Evolutionary conservation across 2,797 vertebrate species (phyloP).

Genomic region (Fringilla coelebs): DNA sequence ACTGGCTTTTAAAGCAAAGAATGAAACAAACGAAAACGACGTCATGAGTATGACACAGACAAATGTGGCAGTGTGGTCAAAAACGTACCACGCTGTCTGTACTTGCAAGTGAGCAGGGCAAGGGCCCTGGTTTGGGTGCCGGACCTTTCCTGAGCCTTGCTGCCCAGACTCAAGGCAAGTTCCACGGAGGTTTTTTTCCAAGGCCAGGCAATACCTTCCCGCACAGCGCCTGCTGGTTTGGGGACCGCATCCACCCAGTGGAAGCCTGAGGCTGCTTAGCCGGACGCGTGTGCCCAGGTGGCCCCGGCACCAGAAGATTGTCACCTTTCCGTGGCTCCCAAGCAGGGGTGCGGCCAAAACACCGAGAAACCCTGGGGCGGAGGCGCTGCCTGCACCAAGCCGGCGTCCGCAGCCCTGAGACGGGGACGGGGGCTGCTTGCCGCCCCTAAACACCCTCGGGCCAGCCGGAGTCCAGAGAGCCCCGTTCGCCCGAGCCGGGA

Average conservation of each 20-base stretch:
- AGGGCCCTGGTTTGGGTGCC: neutral
- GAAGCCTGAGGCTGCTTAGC: neutral
- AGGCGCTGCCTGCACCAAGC: neutral
- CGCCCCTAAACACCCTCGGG: neutral
- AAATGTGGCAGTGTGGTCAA: accelerated
- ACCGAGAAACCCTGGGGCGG: neutral
- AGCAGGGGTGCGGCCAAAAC: neutral
- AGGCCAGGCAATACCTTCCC: accelerated
- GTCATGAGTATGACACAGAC: accelerated
- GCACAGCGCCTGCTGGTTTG: accelerated
- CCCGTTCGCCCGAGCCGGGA: neutral
- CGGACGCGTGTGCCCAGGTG: accelerated
- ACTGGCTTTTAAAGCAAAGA: neutral
- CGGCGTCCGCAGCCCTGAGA: neutral
- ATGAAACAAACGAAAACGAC: neutral
- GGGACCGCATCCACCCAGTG: accelerated
- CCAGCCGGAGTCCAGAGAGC: accelerated
- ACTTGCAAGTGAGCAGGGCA: accelerated
- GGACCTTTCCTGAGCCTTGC: neutral
- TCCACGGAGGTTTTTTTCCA: accelerated
- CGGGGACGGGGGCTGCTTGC: accelerated
- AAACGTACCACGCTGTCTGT: accelerated
- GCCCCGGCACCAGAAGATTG: neutral
- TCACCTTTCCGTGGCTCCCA: neutral
- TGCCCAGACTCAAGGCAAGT: accelerated